phyloP scores from a whole-genome alignment of 2,888 invertebrate genomes.

The Dryobota labecula region DNA sequence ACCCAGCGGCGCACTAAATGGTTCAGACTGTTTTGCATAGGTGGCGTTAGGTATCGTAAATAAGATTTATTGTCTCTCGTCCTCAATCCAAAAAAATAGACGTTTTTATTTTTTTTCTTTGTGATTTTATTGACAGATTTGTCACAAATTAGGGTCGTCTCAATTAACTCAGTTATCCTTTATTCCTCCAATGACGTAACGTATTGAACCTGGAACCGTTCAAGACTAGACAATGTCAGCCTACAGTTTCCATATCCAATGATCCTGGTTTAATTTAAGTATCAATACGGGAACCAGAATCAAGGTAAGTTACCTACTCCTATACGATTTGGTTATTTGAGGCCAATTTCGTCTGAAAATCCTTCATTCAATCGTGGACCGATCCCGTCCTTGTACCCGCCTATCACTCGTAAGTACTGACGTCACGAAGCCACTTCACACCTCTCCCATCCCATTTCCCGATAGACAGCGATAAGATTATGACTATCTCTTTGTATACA shows the following conservation, averaged over 20 bases:
- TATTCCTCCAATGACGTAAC: not conserved
- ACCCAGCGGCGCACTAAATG: not conserved
- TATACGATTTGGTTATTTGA: not conserved
- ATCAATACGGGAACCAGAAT: not conserved
- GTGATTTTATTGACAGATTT: not conserved
- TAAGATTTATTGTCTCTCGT: not conserved
- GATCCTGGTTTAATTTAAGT: not conserved
- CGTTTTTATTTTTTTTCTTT: not conserved
- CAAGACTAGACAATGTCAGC: not conserved
- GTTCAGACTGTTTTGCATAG: constrained; percentile 14
- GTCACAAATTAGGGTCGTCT: not conserved
- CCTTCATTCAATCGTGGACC: not conserved
- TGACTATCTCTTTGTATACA: constrained; percentile 48
- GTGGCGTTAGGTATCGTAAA: constrained; percentile 32
- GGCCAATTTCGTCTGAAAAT: constrained; percentile 11
- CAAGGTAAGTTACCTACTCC: not conserved
- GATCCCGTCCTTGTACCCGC: constrained; percentile 36
- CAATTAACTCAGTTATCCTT: not conserved
- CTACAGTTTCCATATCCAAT: not conserved
- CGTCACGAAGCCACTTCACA: constrained; percentile 57
- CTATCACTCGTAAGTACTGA: constrained; percentile 27
- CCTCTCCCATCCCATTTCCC: constrained; percentile 58
- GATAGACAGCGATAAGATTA: constrained; percentile 62
- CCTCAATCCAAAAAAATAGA: not conserved
- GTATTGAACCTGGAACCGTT: not conserved